A percentile compares a stretch with the other conserved stretches of the same genome.
Evolutionary conservation across 1,140 invertebrate species (phyloP).

Genomic region (Argopecten irradians): DNA sequence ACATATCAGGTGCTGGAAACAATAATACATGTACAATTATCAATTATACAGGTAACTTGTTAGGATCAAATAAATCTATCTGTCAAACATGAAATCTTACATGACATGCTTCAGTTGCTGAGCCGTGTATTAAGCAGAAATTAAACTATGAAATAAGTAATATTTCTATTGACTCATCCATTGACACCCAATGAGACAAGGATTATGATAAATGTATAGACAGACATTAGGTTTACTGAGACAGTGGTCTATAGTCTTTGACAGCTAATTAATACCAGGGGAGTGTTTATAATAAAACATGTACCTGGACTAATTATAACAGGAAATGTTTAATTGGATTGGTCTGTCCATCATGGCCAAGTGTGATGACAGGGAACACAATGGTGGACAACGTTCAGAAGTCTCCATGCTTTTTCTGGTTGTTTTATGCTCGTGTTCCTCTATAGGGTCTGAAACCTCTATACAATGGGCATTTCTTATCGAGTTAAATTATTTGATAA

Average conservation of each 20-base stretch:
- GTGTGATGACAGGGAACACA: not conserved
- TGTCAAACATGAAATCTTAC: not conserved
- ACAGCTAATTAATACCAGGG: too few species aligned
- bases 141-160: not conserved
- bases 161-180: not conserved
- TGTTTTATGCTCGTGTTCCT: constrained; percentile 13
- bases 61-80: not conserved
- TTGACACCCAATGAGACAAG: not conserved
- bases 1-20: too few species aligned
- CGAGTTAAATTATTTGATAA: not conserved
- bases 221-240: not conserved
- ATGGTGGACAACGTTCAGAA: not conserved
- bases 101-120: not conserved
- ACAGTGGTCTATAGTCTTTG: not conserved
- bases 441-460: not conserved
- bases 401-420: not conserved
- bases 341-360: not conserved
- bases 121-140: not conserved
- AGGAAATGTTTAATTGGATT: not conserved
- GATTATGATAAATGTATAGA: not conserved
- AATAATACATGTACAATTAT: not conserved
- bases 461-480: not conserved
- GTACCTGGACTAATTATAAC: not conserved
- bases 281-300: not conserved
- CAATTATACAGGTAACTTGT: not conserved